These are phyloP conservation scores for Unio delphinus DNA, from an alignment of 2,888 invertebrate species.

Conservation along the genomic window DNA sequence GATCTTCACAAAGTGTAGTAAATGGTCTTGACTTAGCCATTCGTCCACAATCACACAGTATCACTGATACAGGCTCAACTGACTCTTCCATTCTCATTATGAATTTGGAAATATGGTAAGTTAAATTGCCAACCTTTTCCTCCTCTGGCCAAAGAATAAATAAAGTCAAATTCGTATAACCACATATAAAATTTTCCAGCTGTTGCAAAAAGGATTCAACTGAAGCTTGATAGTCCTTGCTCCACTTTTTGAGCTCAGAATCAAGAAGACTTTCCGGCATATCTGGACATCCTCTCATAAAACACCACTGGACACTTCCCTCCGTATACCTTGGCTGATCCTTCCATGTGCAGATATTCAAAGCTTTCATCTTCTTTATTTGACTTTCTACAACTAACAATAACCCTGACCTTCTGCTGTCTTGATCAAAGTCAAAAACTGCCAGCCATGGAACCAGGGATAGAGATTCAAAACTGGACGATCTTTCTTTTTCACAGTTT, in stretches of 20 bases:
- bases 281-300: conserved; percentile 29
- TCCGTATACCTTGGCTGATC: conserved; percentile 10
- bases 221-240: conserved; percentile 13
- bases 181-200: conserved; percentile 24
- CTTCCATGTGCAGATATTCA: no score
- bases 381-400: conserved; percentile 23
- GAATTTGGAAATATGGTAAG: no score
- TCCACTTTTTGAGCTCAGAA: conserved; percentile 25
- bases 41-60: no score
- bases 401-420: conserved; percentile 35
- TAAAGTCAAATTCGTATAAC: conserved; percentile 26
- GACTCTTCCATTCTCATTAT: no score
- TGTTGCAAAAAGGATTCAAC: conserved; percentile 17
- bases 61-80: no score
- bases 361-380: conserved; percentile 6
- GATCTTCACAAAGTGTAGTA: conserved; percentile 1
- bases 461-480: conserved; percentile 18
- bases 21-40: background rate
- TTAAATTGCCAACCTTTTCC: conserved; percentile 1
- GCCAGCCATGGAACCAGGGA: conserved; percentile 38
- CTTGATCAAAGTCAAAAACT: conserved; percentile 41
- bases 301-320: conserved; percentile 27
- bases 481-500: conserved; percentile 14
- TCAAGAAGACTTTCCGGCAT: conserved; percentile 30
- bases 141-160: conserved; percentile 21